phyloP scores from a whole-genome alignment of 2,797 vertebrate species.

The Sphaeramia orbicularis region DNA sequence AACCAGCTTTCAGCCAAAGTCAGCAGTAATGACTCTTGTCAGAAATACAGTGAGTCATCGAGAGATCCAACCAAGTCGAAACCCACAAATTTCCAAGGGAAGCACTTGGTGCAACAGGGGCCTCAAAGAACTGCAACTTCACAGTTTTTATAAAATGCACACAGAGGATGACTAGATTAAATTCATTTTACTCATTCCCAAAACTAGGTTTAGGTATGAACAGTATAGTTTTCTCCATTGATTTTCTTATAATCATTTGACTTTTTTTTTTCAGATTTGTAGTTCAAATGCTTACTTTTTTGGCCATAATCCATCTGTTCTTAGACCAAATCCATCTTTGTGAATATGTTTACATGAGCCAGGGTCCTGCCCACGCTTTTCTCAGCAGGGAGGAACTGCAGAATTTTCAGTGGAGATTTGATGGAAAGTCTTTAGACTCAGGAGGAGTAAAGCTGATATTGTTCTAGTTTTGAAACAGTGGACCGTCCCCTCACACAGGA shows the following conservation, averaged over 20 bases:
- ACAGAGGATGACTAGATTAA: slow-evolving; percentile 17
- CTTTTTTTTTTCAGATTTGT: slow-evolving; percentile 3
- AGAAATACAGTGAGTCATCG: slow-evolving; percentile 56
- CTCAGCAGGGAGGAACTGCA: slow-evolving; percentile 10
- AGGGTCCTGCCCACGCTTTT: slow-evolving; percentile 12
- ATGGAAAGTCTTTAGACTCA: neutral
- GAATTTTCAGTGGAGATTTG: neutral
- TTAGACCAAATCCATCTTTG: slow-evolving; percentile 11
- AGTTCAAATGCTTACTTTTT: slow-evolving; percentile 14
- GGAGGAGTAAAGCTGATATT: neutral
- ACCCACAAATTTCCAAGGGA: slow-evolving; percentile 53
- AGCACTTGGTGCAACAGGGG: slow-evolving; percentile 28
- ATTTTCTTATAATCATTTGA: too few relatives aligned
- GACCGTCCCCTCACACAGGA: neutral
- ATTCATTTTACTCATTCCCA: slow-evolving; percentile 14
- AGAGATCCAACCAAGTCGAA: slow-evolving; percentile 41
- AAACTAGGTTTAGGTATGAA: neutral
- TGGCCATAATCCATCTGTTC: neutral
- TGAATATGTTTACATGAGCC: slow-evolving; percentile 10
- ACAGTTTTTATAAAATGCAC: slow-evolving; percentile 32
- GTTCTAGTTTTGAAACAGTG: neutral
- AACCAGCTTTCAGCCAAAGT: slow-evolving; percentile 42
- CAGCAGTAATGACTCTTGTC: slow-evolving; percentile 56
- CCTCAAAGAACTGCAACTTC: slow-evolving; percentile 25
- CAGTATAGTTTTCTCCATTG: too few relatives aligned